Evolutionary conservation across 2,113 vertebrate species (phyloP).

Genomic region (Himantopus leucocephalus): DNA sequence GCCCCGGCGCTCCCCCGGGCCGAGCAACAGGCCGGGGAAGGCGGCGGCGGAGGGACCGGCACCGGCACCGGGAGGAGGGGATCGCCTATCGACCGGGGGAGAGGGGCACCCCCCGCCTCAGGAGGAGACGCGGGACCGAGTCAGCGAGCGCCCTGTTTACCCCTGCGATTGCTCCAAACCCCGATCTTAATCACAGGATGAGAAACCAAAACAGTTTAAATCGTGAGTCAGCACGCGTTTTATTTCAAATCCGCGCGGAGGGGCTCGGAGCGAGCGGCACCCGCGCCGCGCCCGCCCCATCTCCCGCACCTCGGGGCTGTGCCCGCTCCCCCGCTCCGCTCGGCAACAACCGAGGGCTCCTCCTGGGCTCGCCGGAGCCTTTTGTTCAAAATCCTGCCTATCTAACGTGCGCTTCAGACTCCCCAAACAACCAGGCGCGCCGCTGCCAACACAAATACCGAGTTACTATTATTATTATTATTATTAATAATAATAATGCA

Average conservation of each 20-base stretch:
- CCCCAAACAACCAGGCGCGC: neutral
- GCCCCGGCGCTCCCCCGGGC: neutral
- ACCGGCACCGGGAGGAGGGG: neutral
- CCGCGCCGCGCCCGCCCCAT: neutral
- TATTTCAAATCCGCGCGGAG: neutral
- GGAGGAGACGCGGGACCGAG: neutral
- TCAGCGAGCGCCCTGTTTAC: slow-evolving; percentile 28
- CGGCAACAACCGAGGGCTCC: neutral
- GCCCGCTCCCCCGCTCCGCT: neutral
- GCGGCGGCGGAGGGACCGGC: neutral
- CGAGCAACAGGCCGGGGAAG: slow-evolving; percentile 22
- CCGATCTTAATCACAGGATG: slow-evolving; percentile 42
- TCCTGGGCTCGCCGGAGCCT: slow-evolving; percentile 42
- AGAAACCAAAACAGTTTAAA: slow-evolving; percentile 54
- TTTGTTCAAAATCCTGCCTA: slow-evolving; percentile 56
- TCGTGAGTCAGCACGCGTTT: slow-evolving; percentile 57
- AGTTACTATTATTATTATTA: neutral
- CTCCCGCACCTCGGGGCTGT: neutral
- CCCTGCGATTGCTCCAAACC: neutral
- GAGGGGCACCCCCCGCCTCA: neutral
- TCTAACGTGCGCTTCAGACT: neutral
- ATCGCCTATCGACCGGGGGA: neutral
- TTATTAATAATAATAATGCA: neutral
- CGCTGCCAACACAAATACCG: neutral
- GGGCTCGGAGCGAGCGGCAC: neutral